Conservation (phyloP, 1,140 invertebrate genomes). For the Calephelis nemesis region DNA sequence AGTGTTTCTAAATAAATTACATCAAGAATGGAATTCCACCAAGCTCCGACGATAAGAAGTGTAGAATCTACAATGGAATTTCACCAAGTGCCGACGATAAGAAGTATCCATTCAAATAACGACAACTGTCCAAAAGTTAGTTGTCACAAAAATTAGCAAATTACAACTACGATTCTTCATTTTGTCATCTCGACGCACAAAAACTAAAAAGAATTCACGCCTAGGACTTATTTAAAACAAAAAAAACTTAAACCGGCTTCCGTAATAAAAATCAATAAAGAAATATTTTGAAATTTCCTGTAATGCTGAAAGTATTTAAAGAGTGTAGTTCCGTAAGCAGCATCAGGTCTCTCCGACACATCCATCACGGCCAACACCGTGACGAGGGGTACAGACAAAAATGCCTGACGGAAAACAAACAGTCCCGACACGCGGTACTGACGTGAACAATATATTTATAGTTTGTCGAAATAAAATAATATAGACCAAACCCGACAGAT, state of each 20-base stretch:
- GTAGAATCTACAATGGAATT: no score
- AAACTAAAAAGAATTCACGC: no score
- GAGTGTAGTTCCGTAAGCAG: slow-evolving; percentile 8
- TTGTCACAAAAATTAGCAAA: no score
- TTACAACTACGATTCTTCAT: no score
- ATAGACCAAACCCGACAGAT: neutral
- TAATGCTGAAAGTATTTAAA: slow-evolving; percentile 17
- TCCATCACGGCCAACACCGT: slow-evolving; percentile 39
- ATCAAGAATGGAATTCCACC: no score
- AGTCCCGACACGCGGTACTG: slow-evolving; percentile 32
- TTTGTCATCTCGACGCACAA: no score
- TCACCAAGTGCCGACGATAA: no score
- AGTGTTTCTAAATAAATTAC: no score
- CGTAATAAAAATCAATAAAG: slow-evolving; percentile 5
- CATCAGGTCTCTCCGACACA: slow-evolving; percentile 32
- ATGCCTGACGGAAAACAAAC: slow-evolving; percentile 43
- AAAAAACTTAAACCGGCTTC: neutral
- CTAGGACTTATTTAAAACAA: neutral
- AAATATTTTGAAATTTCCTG: slow-evolving; percentile 24
- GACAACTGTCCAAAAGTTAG: no score
- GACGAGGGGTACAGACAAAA: slow-evolving; percentile 37
- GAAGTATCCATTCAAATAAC: no score
- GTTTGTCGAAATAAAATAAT: neutral
- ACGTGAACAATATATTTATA: slow-evolving; percentile 8
- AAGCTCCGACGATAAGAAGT: no score